phyloP scores from a whole-genome alignment of 23 tunicate species.

The Ascidia mentula region DNA sequence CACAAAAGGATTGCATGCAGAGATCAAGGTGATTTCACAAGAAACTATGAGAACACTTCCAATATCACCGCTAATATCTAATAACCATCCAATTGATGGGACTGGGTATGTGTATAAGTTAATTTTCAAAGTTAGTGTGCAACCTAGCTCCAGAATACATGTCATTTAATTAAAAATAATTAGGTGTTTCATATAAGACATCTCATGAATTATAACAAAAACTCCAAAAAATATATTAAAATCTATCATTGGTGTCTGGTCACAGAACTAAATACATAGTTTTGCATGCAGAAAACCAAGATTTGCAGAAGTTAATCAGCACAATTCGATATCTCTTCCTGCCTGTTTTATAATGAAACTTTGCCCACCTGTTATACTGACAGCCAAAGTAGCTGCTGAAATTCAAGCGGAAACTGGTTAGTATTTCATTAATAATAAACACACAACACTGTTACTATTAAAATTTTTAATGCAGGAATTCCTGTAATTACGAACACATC shows the following conservation, averaged over 20 bases:
- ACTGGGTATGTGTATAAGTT: constrained; percentile 39
- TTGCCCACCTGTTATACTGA: constrained; percentile 51
- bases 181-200: no score
- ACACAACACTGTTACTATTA: no score
- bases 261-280: no score
- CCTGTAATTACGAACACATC: constrained; percentile 22
- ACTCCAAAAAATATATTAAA: no score
- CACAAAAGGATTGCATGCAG: constrained; percentile 59
- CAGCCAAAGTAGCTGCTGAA: constrained; percentile 37
- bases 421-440: not conserved
- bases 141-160: not conserved
- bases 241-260: no score
- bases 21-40: constrained; percentile 33
- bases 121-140: not conserved
- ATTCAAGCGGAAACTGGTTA: constrained; percentile 53
- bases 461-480: not conserved
- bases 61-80: constrained; percentile 67
- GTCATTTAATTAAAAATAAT: not conserved
- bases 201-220: no score
- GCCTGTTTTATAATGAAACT: constrained; percentile 68
- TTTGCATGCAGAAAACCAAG: constrained; percentile 39
- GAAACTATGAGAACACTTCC: constrained; percentile 56
- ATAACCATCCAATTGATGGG: constrained; percentile 68
- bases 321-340: constrained; percentile 61
- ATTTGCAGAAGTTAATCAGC: constrained; percentile 76